Evolutionary conservation across 2,797 vertebrate genomes (phyloP), one percentile per base, ranked within the genome.

Genomic region (Euthynnus affinis): DNA sequence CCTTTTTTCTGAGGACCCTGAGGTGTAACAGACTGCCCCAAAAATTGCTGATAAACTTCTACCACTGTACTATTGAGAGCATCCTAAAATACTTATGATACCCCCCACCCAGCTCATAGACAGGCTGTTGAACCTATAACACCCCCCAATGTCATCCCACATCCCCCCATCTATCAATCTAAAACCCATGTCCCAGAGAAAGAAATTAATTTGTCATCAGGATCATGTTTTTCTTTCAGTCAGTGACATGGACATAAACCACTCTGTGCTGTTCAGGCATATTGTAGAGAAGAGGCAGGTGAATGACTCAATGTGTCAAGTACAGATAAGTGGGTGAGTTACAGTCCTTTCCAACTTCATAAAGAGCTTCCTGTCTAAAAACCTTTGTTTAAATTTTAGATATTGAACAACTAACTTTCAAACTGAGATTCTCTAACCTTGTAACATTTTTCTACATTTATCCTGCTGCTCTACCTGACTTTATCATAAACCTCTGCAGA

Each of bases 361-460:
- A 25, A 64, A 59, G n/a, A 20, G 6, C 29, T 65, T 73, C 58
- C 29, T 23, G 22, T 82, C 18, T 44, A 55, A 60, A 75, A 52
- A 56, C 23, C 4, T 69, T 69, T 69, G n/a, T 67, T 58, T 22
- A 25, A 29, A 32, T 48, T 23, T 46, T 23, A 37, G 23, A 44
- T 57, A 37, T 65, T 59, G 22, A 74, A 64, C 59, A 63, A 84
- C 29, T 9, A 22, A 65, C 8, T 60, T 62, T 55, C 8, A 12
- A 48, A 59, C 40, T 27, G 17, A 60, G 25, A n/a, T 18, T 75
- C 25, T 78, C 7, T 46, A 20, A 22, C 58, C 20, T 52, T 5
- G 32, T 53, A 42, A 8, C 1, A 42, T 23, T 65, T 58, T 55
- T 59, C 60, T 17, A 61, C 42, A 51, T 29, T 49, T 68, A 34